Evolutionary conservation across 2,888 invertebrate genomes (phyloP).

Genomic region (Caenorhabditis imperialis): DNA sequence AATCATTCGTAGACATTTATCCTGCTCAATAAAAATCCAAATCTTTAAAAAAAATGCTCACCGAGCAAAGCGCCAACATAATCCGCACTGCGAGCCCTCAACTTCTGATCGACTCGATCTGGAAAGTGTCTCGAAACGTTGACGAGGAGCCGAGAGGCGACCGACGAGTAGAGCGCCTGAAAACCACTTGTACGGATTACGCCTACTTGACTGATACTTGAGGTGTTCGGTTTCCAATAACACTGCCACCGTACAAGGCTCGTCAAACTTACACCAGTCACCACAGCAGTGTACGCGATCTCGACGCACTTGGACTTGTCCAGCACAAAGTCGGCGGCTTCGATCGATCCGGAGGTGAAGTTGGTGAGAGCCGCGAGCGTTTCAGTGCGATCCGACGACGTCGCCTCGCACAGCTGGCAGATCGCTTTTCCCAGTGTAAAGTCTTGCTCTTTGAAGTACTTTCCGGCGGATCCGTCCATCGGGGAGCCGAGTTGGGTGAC

Average conservation of each 20-base stretch:
- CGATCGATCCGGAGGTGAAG: slow-evolving; percentile 63
- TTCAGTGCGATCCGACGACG: slow-evolving; percentile 61
- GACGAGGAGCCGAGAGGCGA: slow-evolving; percentile 61
- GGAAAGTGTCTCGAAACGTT: slow-evolving; percentile 66
- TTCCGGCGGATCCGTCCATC: slow-evolving; percentile 66
- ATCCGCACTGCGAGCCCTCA: slow-evolving; percentile 39
- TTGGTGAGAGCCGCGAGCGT: slow-evolving; percentile 66
- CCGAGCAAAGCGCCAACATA: slow-evolving; percentile 48
- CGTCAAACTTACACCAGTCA: slow-evolving; percentile 32
- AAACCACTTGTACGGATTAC: slow-evolving; percentile 18
- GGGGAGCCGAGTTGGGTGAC: slow-evolving; percentile 58
- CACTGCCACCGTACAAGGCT: background rate
- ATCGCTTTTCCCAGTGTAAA: slow-evolving; percentile 62
- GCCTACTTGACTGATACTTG: slow-evolving; percentile 26
- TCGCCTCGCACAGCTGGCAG: slow-evolving; percentile 58
- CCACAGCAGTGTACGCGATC: slow-evolving; percentile 45
- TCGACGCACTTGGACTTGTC: slow-evolving; percentile 43
- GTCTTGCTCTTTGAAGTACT: slow-evolving; percentile 55
- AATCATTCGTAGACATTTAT: too few relatives aligned
- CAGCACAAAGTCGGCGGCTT: slow-evolving; percentile 60
- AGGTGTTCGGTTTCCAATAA: slow-evolving; percentile 26
- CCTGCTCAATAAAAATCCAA: too few relatives aligned
- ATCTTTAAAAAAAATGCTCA: too few relatives aligned
- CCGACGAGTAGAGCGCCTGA: slow-evolving; percentile 54
- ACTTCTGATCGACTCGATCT: slow-evolving; percentile 50